Base-by-base conservation (phyloP, 2,113 vertebrate species). In the Sander lucioperca region DNA sequence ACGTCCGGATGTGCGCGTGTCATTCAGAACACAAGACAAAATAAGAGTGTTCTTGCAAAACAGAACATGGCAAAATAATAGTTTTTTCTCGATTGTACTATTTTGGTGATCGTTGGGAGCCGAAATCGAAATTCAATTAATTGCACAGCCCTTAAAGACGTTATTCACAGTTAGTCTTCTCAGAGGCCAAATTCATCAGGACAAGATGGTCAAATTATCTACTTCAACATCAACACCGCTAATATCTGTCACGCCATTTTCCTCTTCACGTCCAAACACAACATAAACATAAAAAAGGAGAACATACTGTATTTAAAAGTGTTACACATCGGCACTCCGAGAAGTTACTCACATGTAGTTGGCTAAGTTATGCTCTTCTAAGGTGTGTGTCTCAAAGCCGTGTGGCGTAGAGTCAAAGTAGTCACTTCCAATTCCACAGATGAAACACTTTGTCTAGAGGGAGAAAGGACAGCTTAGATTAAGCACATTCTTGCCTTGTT, bases 401-500 rank as follows among this genome's bases (percentile, higher is more conserved):
- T 98, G 97, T 0, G 97, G 97, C 25, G 97, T 98, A 2, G 97
- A 96, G 70, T 98, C 97, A 62, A 98, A 98, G 93, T 98, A 98
- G 91, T 98, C 97, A 0, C 97, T 98, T 83, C 97, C 97, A 10
- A 98, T 97, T 77, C 97, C 97, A 10, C 97, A 98, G 94, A 98
- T 98, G 95, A 98, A 98, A 64, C 97, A 98, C 88, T 98, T 97
- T 21, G 97, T 98, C 97, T 98, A 75, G 13, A 84, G 43, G 77
- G 76, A 80, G 39, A 53, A 39, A 33, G 27, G 53, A 79, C 10
- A 50, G 27, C 10, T 59, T 0, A 61, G 16, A 30, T 74, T 12
- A 33, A 51, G 78, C 58, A 18, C 11, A 3, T 9, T 13, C 25
- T 13, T n/a, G 23, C 7, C 6, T 1, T 10, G 3, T 36, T 3